phyloP scores from a whole-genome alignment of 1,140 invertebrate species.

The Drosophila albomicans region DNA sequence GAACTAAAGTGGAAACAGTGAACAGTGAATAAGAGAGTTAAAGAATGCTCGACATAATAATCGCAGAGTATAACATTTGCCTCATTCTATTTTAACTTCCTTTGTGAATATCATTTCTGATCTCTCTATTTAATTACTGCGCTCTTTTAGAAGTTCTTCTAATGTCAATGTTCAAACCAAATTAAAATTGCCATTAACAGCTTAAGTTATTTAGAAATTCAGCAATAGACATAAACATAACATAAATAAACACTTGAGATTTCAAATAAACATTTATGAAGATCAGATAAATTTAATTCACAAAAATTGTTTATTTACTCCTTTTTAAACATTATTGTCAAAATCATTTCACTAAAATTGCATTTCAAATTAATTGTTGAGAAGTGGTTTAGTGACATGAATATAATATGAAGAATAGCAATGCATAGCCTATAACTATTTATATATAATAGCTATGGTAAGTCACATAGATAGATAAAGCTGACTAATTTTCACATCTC shows the following conservation, averaged over 20 bases:
- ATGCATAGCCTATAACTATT: too few relatives aligned
- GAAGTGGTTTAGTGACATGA: too few relatives aligned
- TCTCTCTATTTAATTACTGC: neutral
- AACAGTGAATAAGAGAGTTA: neutral
- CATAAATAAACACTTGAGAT: neutral
- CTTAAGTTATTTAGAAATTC: neutral
- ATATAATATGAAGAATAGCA: too few relatives aligned
- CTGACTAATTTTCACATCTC: neutral
- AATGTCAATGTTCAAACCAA: neutral
- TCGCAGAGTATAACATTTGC: neutral
- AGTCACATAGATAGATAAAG: neutral
- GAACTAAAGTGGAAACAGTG: conserved; percentile 52
- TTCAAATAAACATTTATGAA: neutral
- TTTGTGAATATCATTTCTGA: neutral
- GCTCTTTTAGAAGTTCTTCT: neutral
- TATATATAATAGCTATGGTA: too few relatives aligned
- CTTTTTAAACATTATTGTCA: too few relatives aligned
- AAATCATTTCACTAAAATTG: too few relatives aligned
- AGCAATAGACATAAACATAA: neutral
- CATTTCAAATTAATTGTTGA: too few relatives aligned
- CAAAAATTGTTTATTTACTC: too few relatives aligned
- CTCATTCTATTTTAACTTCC: neutral
- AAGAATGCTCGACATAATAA: neutral
- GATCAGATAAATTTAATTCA: neutral
- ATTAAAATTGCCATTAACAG: conserved; percentile 1